These are phyloP conservation scores for Aethina tumida DNA, from an alignment of 1,140 invertebrate species.

Conservation along the genomic window DNA sequence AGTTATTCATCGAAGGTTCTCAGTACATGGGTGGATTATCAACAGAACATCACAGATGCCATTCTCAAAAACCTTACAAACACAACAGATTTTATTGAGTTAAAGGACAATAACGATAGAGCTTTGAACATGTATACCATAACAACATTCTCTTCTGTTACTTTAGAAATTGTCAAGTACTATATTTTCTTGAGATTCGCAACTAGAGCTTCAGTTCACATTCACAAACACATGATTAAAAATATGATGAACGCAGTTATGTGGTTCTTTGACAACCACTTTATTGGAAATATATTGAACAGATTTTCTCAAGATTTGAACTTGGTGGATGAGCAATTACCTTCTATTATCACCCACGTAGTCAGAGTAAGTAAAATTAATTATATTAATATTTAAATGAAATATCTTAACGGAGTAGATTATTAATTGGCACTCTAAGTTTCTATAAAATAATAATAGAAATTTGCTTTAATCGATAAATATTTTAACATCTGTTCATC, in stretches of 20 bases:
- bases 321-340: constrained; percentile 53
- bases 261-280: constrained; percentile 52
- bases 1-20: constrained; percentile 21
- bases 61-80: background rate
- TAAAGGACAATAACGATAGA: constrained; percentile 5
- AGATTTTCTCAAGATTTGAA: constrained; percentile 54
- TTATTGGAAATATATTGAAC: constrained; percentile 46
- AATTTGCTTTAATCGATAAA: background rate
- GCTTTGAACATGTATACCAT: constrained; percentile 10
- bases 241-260: constrained; percentile 50
- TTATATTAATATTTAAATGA: background rate
- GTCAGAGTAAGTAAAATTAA: constrained; percentile 12
- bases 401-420: background rate
- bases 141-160: constrained; percentile 9
- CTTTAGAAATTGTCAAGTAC: constrained; percentile 44
- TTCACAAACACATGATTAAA: too few relatives aligned
- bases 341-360: constrained; percentile 38
- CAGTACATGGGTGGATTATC: constrained; percentile 24
- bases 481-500: too few relatives aligned
- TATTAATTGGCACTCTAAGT: background rate
- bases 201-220: too few relatives aligned
- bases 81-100: background rate
- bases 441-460: background rate
- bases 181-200: constrained; percentile 14
- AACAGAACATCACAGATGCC: too few relatives aligned